Evolutionary conservation across 1,140 invertebrate genomes (phyloP).

Genomic region (Psilanteris sp.): DNA sequence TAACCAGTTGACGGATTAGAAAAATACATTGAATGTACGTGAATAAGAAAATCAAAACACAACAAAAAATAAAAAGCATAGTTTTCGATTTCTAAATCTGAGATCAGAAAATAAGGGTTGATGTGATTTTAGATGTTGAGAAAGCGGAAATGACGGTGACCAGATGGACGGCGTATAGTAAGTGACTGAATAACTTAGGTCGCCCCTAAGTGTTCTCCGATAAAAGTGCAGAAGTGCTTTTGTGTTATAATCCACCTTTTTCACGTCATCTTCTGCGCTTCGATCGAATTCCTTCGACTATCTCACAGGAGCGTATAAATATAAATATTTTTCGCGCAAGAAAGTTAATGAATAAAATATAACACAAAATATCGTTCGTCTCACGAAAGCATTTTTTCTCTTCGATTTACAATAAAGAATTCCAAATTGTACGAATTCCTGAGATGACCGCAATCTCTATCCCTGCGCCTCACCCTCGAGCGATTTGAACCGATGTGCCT

Average conservation of each 20-base stretch:
- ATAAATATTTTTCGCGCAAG: not conserved
- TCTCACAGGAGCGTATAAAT: not conserved
- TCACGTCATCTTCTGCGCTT: conserved; percentile 29
- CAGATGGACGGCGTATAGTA: conserved; percentile 55
- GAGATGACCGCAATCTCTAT: conserved; percentile 10
- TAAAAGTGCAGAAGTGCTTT: conserved; percentile 69
- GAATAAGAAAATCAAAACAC: conserved; percentile 11
- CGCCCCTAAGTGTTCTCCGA: conserved; percentile 69
- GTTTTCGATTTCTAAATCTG: conserved; percentile 61
- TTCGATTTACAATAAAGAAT: conserved; percentile 10
- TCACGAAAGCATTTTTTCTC: not conserved
- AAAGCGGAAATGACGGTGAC: conserved; percentile 40
- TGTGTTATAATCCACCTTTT: conserved; percentile 61
- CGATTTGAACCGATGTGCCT: too few relatives aligned
- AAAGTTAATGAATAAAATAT: conserved; percentile 19
- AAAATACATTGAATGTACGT: conserved; percentile 9
- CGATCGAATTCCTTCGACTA: conserved; percentile 34
- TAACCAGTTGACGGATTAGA: too few relatives aligned
- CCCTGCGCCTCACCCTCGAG: too few relatives aligned
- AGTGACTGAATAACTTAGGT: conserved; percentile 70
- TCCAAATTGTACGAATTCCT: conserved; percentile 23
- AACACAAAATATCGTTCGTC: not conserved
- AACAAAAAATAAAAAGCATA: conserved; percentile 42
- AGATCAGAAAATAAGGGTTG: conserved; percentile 70
- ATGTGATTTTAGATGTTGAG: conserved; percentile 60